Conservation (phyloP, 1,140 invertebrate species). For the Tigriopus japonicus region DNA sequence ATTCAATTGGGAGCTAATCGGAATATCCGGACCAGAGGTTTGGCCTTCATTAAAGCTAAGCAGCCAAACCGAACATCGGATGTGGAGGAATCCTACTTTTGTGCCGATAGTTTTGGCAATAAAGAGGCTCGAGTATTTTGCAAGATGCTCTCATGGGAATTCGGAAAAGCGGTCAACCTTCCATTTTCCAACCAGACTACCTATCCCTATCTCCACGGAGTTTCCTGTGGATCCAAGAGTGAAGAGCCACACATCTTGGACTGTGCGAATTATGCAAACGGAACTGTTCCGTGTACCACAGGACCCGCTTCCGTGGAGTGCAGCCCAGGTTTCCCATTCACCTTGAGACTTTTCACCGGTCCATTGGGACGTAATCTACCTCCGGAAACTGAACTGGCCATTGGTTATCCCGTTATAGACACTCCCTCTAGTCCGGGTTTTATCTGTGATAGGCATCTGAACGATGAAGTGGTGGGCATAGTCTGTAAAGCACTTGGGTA, state of each 20-base stretch:
- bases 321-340: slow-evolving; percentile 3
- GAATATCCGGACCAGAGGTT: neutral
- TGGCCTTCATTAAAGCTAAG: neutral
- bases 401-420: slow-evolving; percentile 4
- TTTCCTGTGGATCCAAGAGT: neutral
- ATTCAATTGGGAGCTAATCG: neutral
- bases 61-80: neutral
- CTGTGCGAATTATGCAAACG: neutral
- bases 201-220: no score
- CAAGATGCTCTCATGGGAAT: slow-evolving; percentile 8
- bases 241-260: slow-evolving; percentile 4
- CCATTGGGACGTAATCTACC: neutral
- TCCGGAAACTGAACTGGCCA: neutral
- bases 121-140: slow-evolving; percentile 3
- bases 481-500: slow-evolving; percentile 5
- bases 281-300: no score
- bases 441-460: neutral
- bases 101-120: slow-evolving; percentile 1
- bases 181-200: no score
- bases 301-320: neutral
- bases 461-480: neutral
- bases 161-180: slow-evolving; percentile 1
- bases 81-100: neutral
- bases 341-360: neutral
- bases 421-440: neutral